Evolutionary conservation across 1,140 invertebrate species (phyloP).

Genomic region (Diuraphis noxia): DNA sequence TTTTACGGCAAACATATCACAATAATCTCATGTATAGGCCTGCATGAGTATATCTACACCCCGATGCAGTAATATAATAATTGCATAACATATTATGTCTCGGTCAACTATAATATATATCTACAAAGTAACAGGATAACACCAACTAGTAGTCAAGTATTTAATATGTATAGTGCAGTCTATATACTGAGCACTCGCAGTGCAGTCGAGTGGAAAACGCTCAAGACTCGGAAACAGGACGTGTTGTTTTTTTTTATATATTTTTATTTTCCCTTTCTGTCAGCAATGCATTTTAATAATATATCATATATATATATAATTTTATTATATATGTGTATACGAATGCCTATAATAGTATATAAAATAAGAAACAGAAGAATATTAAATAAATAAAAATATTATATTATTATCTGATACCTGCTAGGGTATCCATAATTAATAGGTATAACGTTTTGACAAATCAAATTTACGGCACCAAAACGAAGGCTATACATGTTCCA

Average conservation of each 20-base stretch:
- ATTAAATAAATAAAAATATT: background rate
- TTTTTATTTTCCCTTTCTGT: background rate
- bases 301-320: too few species aligned
- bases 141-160: background rate
- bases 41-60: background rate
- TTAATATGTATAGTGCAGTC: background rate
- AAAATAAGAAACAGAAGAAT: background rate
- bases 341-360: background rate
- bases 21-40: background rate
- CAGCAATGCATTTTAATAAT: background rate
- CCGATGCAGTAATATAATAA: background rate
- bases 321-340: background rate
- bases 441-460: background rate
- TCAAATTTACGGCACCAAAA: background rate
- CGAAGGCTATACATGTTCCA: background rate
- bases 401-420: background rate
- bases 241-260: constrained; percentile 10
- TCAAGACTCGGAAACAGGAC: constrained; percentile 23
- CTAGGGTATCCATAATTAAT: background rate
- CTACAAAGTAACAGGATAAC: background rate
- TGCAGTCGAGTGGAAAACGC: constrained; percentile 41
- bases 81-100: background rate
- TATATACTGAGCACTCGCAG: background rate
- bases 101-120: background rate
- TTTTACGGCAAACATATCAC: background rate